Conservation (phyloP, 2,888 invertebrate species). For the Heterodera filipjevi region DNA sequence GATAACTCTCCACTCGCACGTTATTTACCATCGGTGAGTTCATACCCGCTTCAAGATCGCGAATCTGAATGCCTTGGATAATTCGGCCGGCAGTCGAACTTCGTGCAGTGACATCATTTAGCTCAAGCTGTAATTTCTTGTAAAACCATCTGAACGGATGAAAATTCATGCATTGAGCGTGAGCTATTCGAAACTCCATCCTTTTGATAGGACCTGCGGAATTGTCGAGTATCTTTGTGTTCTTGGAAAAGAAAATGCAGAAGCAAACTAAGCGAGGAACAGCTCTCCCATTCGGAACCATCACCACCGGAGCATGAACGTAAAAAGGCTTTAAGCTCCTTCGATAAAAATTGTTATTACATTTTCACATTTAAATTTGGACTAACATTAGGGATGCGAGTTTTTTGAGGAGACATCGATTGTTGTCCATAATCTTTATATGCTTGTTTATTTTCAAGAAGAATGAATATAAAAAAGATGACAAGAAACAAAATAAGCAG, state of each 20-base stretch:
- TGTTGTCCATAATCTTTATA: conserved; percentile 51
- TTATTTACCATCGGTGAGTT: conserved; percentile 87
- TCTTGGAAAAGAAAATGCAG: conserved; percentile 63
- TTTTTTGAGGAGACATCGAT: conserved; percentile 45
- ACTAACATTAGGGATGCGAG: conserved; percentile 51
- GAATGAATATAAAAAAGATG: conserved; percentile 49
- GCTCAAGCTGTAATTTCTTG: conserved; percentile 62
- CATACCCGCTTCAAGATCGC: conserved; percentile 72
- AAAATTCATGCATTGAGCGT: conserved; percentile 17
- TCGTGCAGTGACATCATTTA: conserved; percentile 62
- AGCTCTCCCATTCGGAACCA: conserved; percentile 54
- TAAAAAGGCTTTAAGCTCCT: conserved; percentile 57
- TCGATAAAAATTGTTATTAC: conserved; percentile 18
- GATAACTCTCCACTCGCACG: conserved; percentile 79
- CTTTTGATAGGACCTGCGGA: conserved; percentile 52
- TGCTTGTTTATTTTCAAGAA: conserved; percentile 42
- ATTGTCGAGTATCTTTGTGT: conserved; percentile 57
- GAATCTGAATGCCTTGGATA: conserved; percentile 58
- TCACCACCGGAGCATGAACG: conserved; percentile 58
- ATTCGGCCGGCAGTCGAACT: conserved; percentile 54
- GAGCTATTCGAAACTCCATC: conserved; percentile 11
- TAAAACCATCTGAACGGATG: conserved; percentile 58
- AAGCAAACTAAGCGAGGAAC: conserved; percentile 49
- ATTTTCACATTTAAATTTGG: not conserved
- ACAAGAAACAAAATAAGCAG: conserved; percentile 42